Base-by-base conservation (phyloP, 2,797 vertebrate genomes). In the Sandelia bainsii region DNA sequence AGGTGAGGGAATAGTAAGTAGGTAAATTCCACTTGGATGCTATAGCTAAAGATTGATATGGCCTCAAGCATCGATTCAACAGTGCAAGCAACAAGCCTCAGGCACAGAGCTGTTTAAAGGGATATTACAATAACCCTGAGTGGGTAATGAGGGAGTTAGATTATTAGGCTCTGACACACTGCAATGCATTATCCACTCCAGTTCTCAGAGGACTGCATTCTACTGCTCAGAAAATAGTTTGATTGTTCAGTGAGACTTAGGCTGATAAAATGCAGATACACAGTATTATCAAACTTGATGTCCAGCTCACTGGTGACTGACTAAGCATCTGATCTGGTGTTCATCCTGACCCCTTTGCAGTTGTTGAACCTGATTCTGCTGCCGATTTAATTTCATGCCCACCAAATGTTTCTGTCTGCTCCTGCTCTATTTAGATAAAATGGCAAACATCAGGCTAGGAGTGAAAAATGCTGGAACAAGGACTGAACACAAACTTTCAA, bases 1-100 rank as follows among this genome's bases (percentile, higher is more conserved):
- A 8, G 29, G 46, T 22, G 7, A 39, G 64, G 44, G 40, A 45
- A 22, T 20, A 29, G 29, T 32, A 16, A 37, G 34, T 1, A 23
- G 42, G 22, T 14, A 45, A 32, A 46, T 34, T 51, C 19, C 19
- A 45, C 49, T 23, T 20, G 56, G 71, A 42, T 48, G 58, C 62
- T 69, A 25, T 20, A 54, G 57, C 54, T 76, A 62, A 23, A n/a
- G 71, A 62, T 40, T 3, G 23, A 53, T 42, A 46, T n/a, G 65
- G 40, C 64, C 53, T 67, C 48, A 58, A 68, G 51, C 64, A 68
- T 72, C 70, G 75, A 65, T 77, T 56, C 70, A 81, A 75, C 56
- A 72, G 62, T 25, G 69, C 68, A 79, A 85, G 83, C 80, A 86
- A 79, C 78, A 82, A 87, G 75, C 72, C 75, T 78, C 63, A 76